phyloP scores from a whole-genome alignment of 2,888 invertebrate genomes.

The Zele albiditarsus region DNA sequence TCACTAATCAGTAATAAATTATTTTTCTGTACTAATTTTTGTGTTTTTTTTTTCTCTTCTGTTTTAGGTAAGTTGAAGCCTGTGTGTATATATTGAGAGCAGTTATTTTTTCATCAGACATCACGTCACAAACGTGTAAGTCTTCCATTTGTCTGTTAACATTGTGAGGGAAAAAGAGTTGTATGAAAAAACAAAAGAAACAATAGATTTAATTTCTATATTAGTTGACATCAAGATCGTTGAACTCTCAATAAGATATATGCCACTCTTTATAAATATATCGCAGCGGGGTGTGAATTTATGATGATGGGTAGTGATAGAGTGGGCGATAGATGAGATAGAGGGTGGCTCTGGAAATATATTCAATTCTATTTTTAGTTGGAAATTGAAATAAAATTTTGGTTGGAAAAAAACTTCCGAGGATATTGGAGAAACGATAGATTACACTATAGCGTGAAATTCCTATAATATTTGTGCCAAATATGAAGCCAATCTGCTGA shows the following conservation, averaged over 20 bases:
- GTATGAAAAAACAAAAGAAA: too few relatives aligned
- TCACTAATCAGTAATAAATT: too few relatives aligned
- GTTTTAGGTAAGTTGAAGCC: slow-evolving; percentile 34
- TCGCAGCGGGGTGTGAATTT: too few relatives aligned
- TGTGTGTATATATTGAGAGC: neutral
- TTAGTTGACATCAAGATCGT: neutral
- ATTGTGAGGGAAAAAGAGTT: too few relatives aligned
- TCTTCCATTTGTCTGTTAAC: neutral
- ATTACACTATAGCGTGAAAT: too few relatives aligned
- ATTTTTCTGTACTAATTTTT: neutral
- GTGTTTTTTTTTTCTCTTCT: slow-evolving; percentile 11
- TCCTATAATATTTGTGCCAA: too few relatives aligned
- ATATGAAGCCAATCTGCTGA: neutral
- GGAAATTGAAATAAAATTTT: too few relatives aligned
- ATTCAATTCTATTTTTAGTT: neutral
- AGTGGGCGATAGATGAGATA: neutral
- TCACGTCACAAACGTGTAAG: slow-evolving; percentile 8
- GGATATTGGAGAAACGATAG: too few relatives aligned
- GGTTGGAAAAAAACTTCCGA: too few relatives aligned
- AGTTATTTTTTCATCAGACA: neutral
- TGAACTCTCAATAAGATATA: neutral
- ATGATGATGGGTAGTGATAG: too few relatives aligned
- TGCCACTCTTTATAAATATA: too few relatives aligned
- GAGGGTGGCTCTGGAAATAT: neutral
- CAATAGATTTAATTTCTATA: too few relatives aligned